Base-by-base conservation (phyloP, 2,797 vertebrate species). In the Macropodus opercularis region DNA sequence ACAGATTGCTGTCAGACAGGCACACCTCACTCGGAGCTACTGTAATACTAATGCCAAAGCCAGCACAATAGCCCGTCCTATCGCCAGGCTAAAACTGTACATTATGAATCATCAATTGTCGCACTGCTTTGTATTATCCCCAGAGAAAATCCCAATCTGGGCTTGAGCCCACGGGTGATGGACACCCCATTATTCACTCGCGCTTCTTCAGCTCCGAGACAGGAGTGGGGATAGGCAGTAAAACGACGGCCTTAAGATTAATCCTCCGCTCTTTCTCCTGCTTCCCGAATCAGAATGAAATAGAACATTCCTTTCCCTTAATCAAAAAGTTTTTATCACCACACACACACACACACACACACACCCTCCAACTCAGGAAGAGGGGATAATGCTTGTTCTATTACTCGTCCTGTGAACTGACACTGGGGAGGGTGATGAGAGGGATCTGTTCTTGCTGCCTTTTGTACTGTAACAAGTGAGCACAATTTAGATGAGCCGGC, bases 21-120 rank as follows among this genome's bases (percentile, higher is more conserved):
- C 70, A 79, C 75, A 78, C 85, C 69, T 83, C 72, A 44, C 54
- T 55, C 69, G 62, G 57, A 86, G 77, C 87, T 84, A 61, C 60
- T 52, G 65, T 80, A 81, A 80, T 55, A 72, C 85, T 87, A 91
- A 91, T 87, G 85, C 85, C 67, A 76, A 48, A 55, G 43, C 61
- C 46, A 63, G 67, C 81, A 91, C 87, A 93, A 91, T 87, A 80
- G 86, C 78, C 67, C 78, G 44, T 9, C 41, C 76, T 87, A 91
- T 84, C 75, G 59, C 87, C 63, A 53, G 86, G 87, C 88, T 91
- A 90, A 92, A 93, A 91, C 85, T 90, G 88, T 86, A 91, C 89
- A 91, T 93, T 93, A 92, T 87, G 89, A 91, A 92, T 92, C 89
- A 91, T 90, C 90, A 90, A 91, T 92, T 93, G 91, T 93, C 83